These are phyloP conservation scores for Cylloceria caligata DNA, from an alignment of 2,888 invertebrate genomes.

Conservation along the genomic window DNA sequence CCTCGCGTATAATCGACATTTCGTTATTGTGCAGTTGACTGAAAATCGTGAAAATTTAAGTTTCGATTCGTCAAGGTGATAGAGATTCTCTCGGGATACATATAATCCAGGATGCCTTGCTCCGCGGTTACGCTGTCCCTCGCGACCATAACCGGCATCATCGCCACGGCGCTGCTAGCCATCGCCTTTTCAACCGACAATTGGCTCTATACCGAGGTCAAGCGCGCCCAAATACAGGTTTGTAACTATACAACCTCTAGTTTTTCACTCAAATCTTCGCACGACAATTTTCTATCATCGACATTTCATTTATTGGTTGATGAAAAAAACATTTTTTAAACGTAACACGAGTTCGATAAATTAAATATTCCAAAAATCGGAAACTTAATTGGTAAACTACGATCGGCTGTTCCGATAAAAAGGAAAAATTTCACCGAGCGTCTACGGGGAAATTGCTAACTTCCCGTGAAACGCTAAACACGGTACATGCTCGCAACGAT, in stretches of 20 bases:
- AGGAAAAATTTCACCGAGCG: constrained; percentile 29
- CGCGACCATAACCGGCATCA: constrained; percentile 97
- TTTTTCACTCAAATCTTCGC: background rate
- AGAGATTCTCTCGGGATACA: background rate
- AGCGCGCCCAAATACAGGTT: constrained; percentile 95
- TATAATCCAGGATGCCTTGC: constrained; percentile 91
- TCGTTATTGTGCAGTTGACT: constrained; percentile 40
- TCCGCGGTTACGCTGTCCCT: constrained; percentile 97
- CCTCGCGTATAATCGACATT: constrained; percentile 36
- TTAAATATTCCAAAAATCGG: constrained; percentile 15
- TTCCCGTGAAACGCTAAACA: constrained; percentile 47
- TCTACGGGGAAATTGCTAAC: constrained; percentile 45
- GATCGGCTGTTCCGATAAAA: constrained; percentile 23
- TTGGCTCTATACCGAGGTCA: constrained; percentile 97
- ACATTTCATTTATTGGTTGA: too few relatives aligned
- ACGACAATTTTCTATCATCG: too few relatives aligned
- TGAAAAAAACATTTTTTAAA: too few relatives aligned
- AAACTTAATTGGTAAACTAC: too few relatives aligned
- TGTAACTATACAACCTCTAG: constrained; percentile 71
- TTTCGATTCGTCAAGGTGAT: constrained; percentile 27
- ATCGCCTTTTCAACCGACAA: constrained; percentile 98
- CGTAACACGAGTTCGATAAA: constrained; percentile 4
- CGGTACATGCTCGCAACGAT: background rate
- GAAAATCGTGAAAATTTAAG: constrained; percentile 48
- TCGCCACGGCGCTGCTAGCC: constrained; percentile 96